A percentile compares a stretch with the other conserved stretches of the same genome.
Evolutionary conservation across 2,797 vertebrate species (phyloP).

Genomic region (Craterocephalus amniculus): DNA sequence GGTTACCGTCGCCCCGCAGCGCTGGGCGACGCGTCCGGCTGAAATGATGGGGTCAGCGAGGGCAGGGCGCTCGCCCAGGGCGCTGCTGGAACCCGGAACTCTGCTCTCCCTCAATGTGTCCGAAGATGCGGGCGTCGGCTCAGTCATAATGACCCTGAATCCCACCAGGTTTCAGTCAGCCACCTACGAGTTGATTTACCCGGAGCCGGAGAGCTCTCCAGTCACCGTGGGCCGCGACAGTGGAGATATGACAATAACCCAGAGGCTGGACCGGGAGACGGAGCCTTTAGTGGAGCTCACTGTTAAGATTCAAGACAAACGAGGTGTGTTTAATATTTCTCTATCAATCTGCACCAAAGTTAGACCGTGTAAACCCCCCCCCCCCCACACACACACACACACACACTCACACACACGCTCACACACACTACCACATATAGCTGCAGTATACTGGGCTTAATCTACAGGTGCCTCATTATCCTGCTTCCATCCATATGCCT

Average conservation of each 20-base stretch:
- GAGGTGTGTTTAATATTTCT: conserved; percentile 77
- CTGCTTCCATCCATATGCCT: conserved; percentile 2
- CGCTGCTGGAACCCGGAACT: conserved; percentile 68
- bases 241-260: conserved; percentile 84
- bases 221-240: conserved; percentile 84
- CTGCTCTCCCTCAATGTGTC: conserved; percentile 81
- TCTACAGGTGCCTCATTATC: conserved; percentile 66
- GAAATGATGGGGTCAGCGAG: conserved; percentile 20
- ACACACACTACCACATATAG: no score
- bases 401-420: no score
- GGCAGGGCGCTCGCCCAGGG: conserved; percentile 63
- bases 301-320: conserved; percentile 85
- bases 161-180: conserved; percentile 79
- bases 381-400: neutral
- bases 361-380: neutral
- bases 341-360: conserved; percentile 49
- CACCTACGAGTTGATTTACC: conserved; percentile 83
- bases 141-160: conserved; percentile 81
- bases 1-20: conserved; percentile 81
- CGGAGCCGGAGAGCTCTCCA: conserved; percentile 79
- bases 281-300: conserved; percentile 83
- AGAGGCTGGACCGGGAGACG: conserved; percentile 85
- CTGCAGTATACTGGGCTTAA: conserved; percentile 18
- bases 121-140: conserved; percentile 84
- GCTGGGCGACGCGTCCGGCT: conserved; percentile 61